These are phyloP conservation scores for Geococcyx californianus DNA, from an alignment of 2,113 vertebrate genomes.

Conservation along the genomic window DNA sequence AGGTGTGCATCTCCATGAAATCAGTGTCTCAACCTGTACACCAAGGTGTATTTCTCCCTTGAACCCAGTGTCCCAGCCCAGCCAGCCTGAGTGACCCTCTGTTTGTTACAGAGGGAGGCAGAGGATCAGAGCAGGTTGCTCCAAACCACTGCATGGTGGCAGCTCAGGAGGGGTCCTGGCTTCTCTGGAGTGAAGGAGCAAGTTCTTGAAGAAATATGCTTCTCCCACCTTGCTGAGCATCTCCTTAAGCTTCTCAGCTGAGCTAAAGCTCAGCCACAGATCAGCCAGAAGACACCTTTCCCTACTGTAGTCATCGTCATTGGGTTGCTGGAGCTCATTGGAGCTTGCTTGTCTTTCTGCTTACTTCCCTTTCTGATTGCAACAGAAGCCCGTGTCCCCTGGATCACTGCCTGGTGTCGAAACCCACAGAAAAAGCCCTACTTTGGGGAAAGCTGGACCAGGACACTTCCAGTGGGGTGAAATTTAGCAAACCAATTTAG, in stretches of 20 bases:
- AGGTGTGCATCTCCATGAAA: no score
- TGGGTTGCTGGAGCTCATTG: neutral
- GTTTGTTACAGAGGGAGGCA: no score
- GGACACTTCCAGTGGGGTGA: neutral
- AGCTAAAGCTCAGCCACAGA: fast-evolving
- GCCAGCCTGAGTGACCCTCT: neutral
- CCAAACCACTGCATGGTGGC: fast-evolving
- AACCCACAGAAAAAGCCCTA: neutral
- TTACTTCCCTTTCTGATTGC: neutral
- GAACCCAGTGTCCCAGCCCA: neutral
- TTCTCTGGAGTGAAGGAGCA: neutral
- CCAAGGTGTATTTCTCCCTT: neutral
- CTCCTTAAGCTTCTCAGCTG: neutral
- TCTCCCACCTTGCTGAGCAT: neutral
- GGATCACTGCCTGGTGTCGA: neutral
- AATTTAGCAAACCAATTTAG: neutral
- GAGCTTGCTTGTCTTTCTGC: neutral
- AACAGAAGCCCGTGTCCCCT: neutral
- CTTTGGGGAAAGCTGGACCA: neutral
- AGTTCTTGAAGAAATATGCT: neutral
- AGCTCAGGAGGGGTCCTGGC: neutral
- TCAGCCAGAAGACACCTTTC: neutral
- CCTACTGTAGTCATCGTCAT: neutral
- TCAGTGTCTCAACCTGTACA: neutral
- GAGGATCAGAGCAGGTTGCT: neutral